Base-by-base conservation (phyloP, 2,888 invertebrate species). In the Proisotoma minuta region DNA sequence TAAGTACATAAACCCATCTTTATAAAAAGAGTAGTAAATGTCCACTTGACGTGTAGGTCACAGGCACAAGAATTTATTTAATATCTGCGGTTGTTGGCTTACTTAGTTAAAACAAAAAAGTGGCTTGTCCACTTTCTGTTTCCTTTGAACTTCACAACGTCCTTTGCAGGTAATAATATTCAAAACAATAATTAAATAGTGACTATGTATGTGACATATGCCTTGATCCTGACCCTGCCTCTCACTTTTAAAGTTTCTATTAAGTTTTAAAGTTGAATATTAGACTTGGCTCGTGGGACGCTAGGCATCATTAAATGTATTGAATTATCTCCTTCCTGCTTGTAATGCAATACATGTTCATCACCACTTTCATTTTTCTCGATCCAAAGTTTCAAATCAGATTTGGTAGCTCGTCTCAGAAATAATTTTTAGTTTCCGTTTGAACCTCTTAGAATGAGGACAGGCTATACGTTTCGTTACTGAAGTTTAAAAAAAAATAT, bases 81-180 rank as follows among this genome's bases (percentile, higher is more conserved):
- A n/a, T 34, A 34, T 8, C 15, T 34, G 34, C 15, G 34, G 15
- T 34, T 34, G 15, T 10, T 34, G 8, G 34, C 53, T 60, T 47
- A 28, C 60, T 56, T 60, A 60, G 54, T 60, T 60, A 49, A 48
- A 29, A 34, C 34, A 34, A 34, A 54, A 60, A 56, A 56, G 43
- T 56, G 18, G 49, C 34, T 15, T 24, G 34, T 49, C 60, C 60
- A 60, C 60, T 60, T 60, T 60, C 60, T 54, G 60, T 60, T 60
- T 60, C 54, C 26, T 29, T 34, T 34, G 34, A 34, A 34, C 8
- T 34, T 34, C 15, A 34, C 34, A 15, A 34, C 8, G 34, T 10
- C 15, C 34, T 10, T 8, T 15, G 8, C 34, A 34, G 8, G 8
- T 15, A 34, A 10, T 34, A 15, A 10, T 34, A 34, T 34, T 34